A percentile compares a stretch with the other conserved stretches of the same genome.
These are phyloP conservation scores for Eugnorisma glareosa DNA, from an alignment of 2,888 invertebrate genomes.

Conservation along the genomic window DNA sequence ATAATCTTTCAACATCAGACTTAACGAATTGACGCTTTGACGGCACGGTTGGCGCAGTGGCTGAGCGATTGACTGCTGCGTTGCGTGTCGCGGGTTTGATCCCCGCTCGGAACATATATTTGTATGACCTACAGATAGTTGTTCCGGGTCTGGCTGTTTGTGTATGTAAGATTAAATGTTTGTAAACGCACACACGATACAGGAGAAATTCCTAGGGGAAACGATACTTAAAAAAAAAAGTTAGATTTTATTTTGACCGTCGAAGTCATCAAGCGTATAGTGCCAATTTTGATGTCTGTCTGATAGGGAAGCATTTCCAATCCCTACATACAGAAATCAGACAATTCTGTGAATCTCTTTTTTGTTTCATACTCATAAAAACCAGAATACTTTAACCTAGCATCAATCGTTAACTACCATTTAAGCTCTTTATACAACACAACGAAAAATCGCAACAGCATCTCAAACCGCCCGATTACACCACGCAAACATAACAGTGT, in stretches of 20 bases:
- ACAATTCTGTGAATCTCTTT: background rate
- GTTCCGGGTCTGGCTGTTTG: too few species aligned
- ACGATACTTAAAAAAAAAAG: too few species aligned
- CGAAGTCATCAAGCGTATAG: background rate
- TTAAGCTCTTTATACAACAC: background rate
- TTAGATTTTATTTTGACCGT: background rate
- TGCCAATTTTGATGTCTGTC: too few species aligned
- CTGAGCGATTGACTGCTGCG: too few species aligned
- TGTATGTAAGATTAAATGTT: too few species aligned
- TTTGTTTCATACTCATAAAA: background rate
- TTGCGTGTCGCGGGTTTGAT: too few species aligned
- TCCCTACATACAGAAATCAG: background rate
- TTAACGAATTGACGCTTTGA: background rate
- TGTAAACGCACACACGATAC: too few species aligned
- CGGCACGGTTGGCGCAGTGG: too few species aligned
- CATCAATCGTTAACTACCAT: background rate
- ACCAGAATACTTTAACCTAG: background rate
- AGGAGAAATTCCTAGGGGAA: too few species aligned
- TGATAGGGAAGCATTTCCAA: too few species aligned
- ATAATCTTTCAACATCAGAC: background rate
- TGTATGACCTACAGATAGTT: too few species aligned
- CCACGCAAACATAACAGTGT: constrained; percentile 64
- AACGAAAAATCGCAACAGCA: constrained; percentile 42
- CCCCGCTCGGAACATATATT: too few species aligned
- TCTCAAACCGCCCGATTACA: constrained; percentile 54